Percentiles rank a stretch among this genome's conserved stretches.
Evolutionary conservation across 2,888 invertebrate species (phyloP).

Genomic region (Amiota communis): DNA sequence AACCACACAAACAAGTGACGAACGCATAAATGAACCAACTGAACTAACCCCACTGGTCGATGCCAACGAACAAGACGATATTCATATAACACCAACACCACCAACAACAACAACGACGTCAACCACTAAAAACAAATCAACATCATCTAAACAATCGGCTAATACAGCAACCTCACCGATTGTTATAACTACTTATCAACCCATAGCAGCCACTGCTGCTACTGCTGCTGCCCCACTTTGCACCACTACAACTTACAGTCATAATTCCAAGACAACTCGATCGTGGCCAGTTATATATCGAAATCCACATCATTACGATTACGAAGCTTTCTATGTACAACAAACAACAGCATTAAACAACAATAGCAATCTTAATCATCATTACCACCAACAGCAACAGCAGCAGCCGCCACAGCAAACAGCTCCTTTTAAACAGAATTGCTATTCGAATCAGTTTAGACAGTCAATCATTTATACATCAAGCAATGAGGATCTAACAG

Average conservation of each 20-base stretch:
- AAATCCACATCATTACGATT: conserved; percentile 72
- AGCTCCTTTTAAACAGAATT: conserved; percentile 65
- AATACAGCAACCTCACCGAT: conserved; percentile 41
- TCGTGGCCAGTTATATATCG: conserved; percentile 74
- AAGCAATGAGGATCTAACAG: conserved; percentile 67
- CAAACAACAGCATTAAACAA: conserved; percentile 35
- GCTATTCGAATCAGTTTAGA: conserved; percentile 70
- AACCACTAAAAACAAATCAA: not conserved
- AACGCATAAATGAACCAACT: conserved; percentile 55
- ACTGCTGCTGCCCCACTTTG: conserved; percentile 41
- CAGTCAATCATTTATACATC: conserved; percentile 70
- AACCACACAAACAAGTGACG: conserved; percentile 44
- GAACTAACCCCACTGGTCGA: conserved; percentile 63
- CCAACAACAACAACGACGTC: not conserved
- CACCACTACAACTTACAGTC: conserved; percentile 64
- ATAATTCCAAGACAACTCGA: conserved; percentile 72
- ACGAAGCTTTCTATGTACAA: conserved; percentile 71
- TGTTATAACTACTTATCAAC: conserved; percentile 32
- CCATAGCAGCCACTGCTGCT: conserved; percentile 41
- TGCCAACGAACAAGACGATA: conserved; percentile 38
- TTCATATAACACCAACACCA: conserved; percentile 26
- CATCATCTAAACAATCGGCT: conserved; percentile 13
- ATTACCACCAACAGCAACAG: conserved; percentile 40
- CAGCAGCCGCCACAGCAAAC: conserved; percentile 47
- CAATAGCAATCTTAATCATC: not conserved